These are phyloP conservation scores for Callopanchax toddi DNA, from an alignment of 2,113 vertebrate genomes.

Conservation along the genomic window DNA sequence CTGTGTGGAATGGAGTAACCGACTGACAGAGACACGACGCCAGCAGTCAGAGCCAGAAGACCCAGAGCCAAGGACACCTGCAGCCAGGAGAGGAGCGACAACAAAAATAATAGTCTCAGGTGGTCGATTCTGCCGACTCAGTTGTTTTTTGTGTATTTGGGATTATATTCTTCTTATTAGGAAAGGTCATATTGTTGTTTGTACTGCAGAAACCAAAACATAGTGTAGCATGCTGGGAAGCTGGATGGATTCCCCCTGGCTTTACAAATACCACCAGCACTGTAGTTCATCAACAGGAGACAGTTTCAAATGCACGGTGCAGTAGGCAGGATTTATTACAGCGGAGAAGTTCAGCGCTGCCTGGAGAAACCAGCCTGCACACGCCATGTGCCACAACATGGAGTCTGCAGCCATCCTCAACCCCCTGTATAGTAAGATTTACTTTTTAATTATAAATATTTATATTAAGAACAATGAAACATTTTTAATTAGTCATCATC, in stretches of 20 bases:
- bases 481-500: too few species aligned
- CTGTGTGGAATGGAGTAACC: conserved; percentile 87
- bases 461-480: too few species aligned
- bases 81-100: conserved; percentile 14
- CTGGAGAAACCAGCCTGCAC: conserved; percentile 9
- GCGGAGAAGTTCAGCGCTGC: conserved; percentile 12
- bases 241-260: conserved; percentile 23
- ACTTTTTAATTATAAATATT: too few species aligned
- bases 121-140: conserved; percentile 8
- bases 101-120: conserved; percentile 1
- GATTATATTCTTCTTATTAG: conserved; percentile 27
- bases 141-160: conserved; percentile 3
- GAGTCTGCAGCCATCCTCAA: not conserved
- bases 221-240: conserved; percentile 16
- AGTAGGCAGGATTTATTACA: conserved; percentile 17
- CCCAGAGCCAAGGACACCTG: conserved; percentile 91
- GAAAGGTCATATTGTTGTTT: conserved; percentile 64
- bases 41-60: conserved; percentile 81
- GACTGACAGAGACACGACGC: conserved; percentile 72
- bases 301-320: conserved; percentile 27
- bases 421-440: too few species aligned
- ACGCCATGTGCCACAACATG: conserved; percentile 3
- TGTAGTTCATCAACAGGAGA: conserved; percentile 49
- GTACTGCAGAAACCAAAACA: conserved; percentile 43
- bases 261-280: conserved; percentile 57